phyloP scores from a whole-genome alignment of 2,888 invertebrate genomes.

The Apamea anceps region DNA sequence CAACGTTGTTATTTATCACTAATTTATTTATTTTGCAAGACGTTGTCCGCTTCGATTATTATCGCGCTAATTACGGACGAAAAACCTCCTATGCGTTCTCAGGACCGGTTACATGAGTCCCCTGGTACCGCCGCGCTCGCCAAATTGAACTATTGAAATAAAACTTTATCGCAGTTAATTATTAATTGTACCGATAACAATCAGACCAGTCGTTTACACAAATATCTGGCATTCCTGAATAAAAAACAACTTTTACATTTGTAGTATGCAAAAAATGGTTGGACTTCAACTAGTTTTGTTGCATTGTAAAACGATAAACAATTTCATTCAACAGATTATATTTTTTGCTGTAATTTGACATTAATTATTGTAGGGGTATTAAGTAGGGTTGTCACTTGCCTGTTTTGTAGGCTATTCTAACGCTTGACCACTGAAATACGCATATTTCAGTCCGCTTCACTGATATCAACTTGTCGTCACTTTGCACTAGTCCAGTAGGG shows the following conservation, averaged over 20 bases:
- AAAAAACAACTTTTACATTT: constrained; percentile 35
- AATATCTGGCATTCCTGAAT: constrained; percentile 25
- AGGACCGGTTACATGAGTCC: constrained; percentile 42
- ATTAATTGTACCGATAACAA: constrained; percentile 38
- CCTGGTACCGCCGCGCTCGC: constrained; percentile 17
- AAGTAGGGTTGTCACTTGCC: not conserved
- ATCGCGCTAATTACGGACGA: constrained; percentile 56
- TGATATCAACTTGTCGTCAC: not conserved
- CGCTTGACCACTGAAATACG: not conserved
- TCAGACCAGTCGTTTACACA: constrained; percentile 37
- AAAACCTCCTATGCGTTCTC: constrained; percentile 40
- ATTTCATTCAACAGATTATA: constrained; percentile 6
- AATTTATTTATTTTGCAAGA: constrained; percentile 55
- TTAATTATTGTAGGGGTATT: not conserved
- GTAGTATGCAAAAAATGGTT: constrained; percentile 4
- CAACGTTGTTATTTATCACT: constrained; percentile 45
- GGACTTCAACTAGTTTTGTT: constrained; percentile 19
- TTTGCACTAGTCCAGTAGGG: too few species aligned
- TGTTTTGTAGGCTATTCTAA: not conserved
- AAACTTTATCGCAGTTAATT: constrained; percentile 35
- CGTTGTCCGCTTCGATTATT: constrained; percentile 46
- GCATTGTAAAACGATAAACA: not conserved
- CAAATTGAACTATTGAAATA: constrained; percentile 35
- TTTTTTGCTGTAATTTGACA: constrained; percentile 11
- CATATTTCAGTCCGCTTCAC: not conserved